Percentiles rank a stretch among this genome's conserved stretches.
phyloP scores from a whole-genome alignment of 2,888 invertebrate genomes.

The Pyralis farinalis region DNA sequence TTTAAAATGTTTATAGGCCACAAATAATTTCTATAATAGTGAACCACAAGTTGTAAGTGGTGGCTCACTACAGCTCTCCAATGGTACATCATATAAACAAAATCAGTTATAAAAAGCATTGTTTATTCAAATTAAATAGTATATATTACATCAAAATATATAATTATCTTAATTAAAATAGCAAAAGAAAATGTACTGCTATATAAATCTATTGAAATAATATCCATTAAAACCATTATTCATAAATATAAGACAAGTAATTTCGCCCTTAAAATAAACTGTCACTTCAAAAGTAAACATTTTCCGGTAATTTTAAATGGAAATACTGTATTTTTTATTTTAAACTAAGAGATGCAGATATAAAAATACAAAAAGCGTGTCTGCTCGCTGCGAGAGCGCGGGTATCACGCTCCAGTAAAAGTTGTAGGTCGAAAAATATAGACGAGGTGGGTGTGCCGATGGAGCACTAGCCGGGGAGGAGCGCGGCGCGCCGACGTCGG shows the following conservation, averaged over 20 bases:
- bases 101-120: constrained; percentile 62
- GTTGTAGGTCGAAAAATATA: constrained; percentile 70
- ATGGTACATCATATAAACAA: constrained; percentile 22
- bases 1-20: too few species aligned
- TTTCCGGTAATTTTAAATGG: constrained; percentile 56
- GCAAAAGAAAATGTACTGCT: constrained; percentile 76
- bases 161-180: constrained; percentile 74
- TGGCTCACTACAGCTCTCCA: too few species aligned
- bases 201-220: constrained; percentile 69
- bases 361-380: constrained; percentile 80
- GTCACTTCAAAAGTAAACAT: constrained; percentile 57
- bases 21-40: too few species aligned
- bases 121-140: constrained; percentile 80
- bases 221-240: constrained; percentile 67
- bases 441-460: constrained; percentile 51
- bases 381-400: constrained; percentile 49
- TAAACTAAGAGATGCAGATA: constrained; percentile 55
- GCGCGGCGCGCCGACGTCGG: constrained; percentile 24
- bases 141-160: constrained; percentile 79
- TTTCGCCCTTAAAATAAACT: constrained; percentile 58
- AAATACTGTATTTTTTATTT: constrained; percentile 66
- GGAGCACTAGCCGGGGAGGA: constrained; percentile 7
- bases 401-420: constrained; percentile 59
- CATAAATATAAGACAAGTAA: constrained; percentile 59
- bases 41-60: too few species aligned